A percentile compares a stretch with the other conserved stretches of the same genome.
These are phyloP conservation scores for Ornithoptera alexandrae DNA, from an alignment of 2,888 invertebrate genomes.

Conservation along the genomic window DNA sequence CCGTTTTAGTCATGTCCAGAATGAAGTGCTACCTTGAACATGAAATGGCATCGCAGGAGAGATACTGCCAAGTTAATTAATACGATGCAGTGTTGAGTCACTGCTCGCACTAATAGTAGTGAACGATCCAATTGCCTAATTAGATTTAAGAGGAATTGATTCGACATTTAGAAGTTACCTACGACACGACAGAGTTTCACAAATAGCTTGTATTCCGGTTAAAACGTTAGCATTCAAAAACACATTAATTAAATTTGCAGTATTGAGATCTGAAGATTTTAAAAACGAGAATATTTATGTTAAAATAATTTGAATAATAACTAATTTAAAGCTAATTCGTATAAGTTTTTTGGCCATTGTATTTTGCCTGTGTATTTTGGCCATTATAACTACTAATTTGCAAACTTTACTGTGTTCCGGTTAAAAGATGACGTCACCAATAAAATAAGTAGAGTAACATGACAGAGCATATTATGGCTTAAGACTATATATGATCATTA, in stretches of 20 bases:
- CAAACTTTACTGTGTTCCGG: too few species aligned
- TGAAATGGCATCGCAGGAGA: neutral
- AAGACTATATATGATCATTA: too few species aligned
- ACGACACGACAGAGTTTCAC: neutral
- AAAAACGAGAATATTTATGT: too few species aligned
- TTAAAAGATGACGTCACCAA: too few species aligned
- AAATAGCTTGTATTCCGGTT: neutral
- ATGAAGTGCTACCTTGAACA: neutral
- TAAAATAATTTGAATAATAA: too few species aligned
- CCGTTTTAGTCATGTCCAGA: neutral
- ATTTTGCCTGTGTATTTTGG: too few species aligned
- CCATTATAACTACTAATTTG: too few species aligned
- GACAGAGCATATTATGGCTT: too few species aligned
- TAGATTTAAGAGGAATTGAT: conserved; percentile 3
- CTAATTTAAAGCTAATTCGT: too few species aligned
- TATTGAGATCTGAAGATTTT: neutral
- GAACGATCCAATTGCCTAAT: conserved; percentile 5
- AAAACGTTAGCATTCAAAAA: neutral
- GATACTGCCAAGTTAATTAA: neutral
- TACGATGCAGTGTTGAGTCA: neutral
- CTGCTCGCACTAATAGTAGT: neutral
- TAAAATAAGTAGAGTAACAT: too few species aligned
- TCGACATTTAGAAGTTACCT: neutral
- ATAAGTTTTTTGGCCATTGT: too few species aligned
- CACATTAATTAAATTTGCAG: neutral